Evolutionary conservation across 1,140 invertebrate species (phyloP).

Genomic region (Hydropsyche tenuis): DNA sequence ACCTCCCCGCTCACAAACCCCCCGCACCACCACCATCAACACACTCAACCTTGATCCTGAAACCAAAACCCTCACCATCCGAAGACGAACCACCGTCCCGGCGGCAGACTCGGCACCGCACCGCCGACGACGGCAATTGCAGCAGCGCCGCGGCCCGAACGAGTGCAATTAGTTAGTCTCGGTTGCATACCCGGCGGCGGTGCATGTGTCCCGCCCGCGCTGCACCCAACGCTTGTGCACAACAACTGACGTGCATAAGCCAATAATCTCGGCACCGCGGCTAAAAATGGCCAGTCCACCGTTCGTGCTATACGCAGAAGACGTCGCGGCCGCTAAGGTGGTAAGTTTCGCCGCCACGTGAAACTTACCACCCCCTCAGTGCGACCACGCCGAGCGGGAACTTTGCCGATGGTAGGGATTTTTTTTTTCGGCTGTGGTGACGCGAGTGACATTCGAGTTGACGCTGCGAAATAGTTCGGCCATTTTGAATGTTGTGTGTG

Average conservation of each 20-base stretch:
- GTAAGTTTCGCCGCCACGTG: too few species aligned
- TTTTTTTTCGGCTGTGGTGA: not conserved
- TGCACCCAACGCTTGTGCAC: slow-evolving; percentile 31
- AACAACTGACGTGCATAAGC: slow-evolving; percentile 39
- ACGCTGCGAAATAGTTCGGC: slow-evolving; percentile 36
- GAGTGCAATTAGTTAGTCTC: slow-evolving; percentile 20
- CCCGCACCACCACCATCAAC: too few species aligned
- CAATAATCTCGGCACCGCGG: slow-evolving; percentile 45
- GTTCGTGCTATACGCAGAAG: slow-evolving; percentile 41
- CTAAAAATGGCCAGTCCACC: slow-evolving; percentile 46
- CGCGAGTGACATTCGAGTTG: slow-evolving; percentile 24
- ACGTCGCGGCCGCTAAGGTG: slow-evolving; percentile 38
- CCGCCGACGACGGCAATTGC: not conserved
- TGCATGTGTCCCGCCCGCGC: slow-evolving; percentile 19
- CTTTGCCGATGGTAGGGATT: not conserved
- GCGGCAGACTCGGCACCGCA: too few species aligned
- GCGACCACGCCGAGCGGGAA: slow-evolving; percentile 2
- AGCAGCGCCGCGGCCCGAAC: not conserved
- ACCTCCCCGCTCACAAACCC: too few species aligned
- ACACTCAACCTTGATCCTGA: too few species aligned
- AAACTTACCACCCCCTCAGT: too few species aligned
- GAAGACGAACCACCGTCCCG: too few species aligned
- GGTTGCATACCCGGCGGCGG: slow-evolving; percentile 10
- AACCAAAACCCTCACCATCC: too few species aligned
- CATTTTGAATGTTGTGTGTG: slow-evolving; percentile 30